These are phyloP conservation scores for Synanthedon tipuliformis DNA, from an alignment of 2,888 invertebrate species.

Conservation along the genomic window DNA sequence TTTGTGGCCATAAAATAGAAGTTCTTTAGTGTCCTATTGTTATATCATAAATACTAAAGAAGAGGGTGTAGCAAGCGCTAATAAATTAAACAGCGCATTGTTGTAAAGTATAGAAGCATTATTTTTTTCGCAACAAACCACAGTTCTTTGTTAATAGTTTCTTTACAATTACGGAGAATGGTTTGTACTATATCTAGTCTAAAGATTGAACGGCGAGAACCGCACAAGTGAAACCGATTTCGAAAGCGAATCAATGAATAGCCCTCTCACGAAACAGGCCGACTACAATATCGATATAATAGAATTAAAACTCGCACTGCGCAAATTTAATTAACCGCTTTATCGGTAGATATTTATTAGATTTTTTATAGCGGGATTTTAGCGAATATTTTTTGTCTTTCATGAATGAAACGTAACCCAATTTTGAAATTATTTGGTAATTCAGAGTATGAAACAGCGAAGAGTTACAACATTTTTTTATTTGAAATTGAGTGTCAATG, in stretches of 20 bases:
- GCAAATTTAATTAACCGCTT: too few relatives aligned
- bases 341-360: too few relatives aligned
- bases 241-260: constrained; percentile 8
- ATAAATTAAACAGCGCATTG: too few relatives aligned
- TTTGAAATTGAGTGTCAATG: too few relatives aligned
- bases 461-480: too few relatives aligned
- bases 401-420: too few relatives aligned
- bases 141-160: background rate
- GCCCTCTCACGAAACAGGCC: constrained; percentile 3
- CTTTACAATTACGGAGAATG: background rate
- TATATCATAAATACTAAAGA: background rate
- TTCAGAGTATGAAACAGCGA: too few relatives aligned
- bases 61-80: too few relatives aligned
- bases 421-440: too few relatives aligned
- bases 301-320: background rate
- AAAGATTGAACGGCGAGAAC: background rate
- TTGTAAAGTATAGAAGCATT: too few relatives aligned
- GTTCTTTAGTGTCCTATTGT: background rate
- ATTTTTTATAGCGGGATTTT: too few relatives aligned
- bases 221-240: constrained; percentile 11
- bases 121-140: background rate
- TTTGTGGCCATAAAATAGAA: background rate
- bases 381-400: too few relatives aligned
- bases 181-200: background rate
- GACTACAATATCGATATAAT: constrained; percentile 2